These are phyloP conservation scores for Vesta saturnalis DNA, from an alignment of 2,888 invertebrate genomes.

Conservation along the genomic window DNA sequence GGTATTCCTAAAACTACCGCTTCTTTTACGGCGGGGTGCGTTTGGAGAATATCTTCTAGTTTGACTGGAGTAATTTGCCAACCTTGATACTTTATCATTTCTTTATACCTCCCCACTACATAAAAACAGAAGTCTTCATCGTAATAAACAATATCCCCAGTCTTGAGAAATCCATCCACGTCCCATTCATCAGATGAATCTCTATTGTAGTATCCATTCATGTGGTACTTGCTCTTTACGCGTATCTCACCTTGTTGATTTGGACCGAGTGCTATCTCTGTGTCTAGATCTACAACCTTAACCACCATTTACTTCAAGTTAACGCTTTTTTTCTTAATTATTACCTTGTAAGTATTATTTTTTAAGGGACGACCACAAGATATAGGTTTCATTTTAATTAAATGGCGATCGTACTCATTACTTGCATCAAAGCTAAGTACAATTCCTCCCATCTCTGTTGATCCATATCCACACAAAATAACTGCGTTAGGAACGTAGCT, in stretches of 20 bases:
- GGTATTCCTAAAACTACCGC: no score
- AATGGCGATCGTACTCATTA: not conserved
- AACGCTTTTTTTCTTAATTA: not conserved
- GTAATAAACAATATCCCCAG: no score
- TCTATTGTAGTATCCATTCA: conserved; percentile 63
- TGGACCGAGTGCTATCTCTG: conserved; percentile 61
- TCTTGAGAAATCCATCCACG: not conserved
- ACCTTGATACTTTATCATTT: no score
- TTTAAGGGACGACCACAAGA: not conserved
- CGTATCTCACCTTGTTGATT: no score
- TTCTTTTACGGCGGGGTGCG: no score
- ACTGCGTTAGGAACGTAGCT: no score
- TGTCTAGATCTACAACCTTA: conserved; percentile 63
- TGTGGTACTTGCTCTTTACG: conserved; percentile 56
- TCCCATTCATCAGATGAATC: conserved; percentile 56
- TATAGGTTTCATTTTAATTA: not conserved
- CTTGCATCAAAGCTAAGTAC: not conserved
- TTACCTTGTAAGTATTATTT: not conserved
- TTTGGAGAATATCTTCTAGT: no score
- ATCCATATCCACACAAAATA: no score
- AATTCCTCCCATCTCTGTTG: not conserved
- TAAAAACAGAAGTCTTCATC: no score
- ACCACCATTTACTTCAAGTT: conserved; percentile 39
- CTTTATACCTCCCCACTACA: no score
- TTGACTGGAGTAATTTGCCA: no score